Percentiles rank a stretch among this genome's conserved stretches.
Evolutionary conservation across 2,797 vertebrate species (phyloP).

Genomic region (Thaleichthys pacificus): DNA sequence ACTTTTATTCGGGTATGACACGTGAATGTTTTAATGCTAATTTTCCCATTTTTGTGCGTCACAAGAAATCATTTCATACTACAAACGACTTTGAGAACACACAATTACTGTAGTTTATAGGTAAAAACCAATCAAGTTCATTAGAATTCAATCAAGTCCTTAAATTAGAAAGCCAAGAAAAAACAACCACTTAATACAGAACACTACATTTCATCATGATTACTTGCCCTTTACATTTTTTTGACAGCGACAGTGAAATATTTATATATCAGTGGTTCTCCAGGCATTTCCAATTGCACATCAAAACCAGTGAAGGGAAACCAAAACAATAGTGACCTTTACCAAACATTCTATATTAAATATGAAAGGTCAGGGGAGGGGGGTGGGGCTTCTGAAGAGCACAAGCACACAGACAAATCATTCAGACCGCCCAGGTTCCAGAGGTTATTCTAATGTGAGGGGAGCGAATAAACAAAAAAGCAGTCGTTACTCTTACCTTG

Average conservation of each 20-base stretch:
- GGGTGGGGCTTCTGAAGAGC: slow-evolving; percentile 49
- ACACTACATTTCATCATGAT: slow-evolving; percentile 54
- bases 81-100: neutral
- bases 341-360: slow-evolving; percentile 77
- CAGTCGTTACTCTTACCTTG: neutral
- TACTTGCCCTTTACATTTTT: slow-evolving; percentile 68
- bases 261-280: slow-evolving; percentile 63
- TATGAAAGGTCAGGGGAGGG: slow-evolving; percentile 77
- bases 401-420: slow-evolving; percentile 54
- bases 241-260: slow-evolving; percentile 68
- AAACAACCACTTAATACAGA: slow-evolving; percentile 37
- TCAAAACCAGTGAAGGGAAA: slow-evolving; percentile 73
- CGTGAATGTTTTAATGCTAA: neutral
- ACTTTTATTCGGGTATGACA: too few species aligned
- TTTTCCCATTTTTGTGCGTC: neutral
- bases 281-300: slow-evolving; percentile 70
- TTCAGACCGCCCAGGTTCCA: slow-evolving; percentile 47
- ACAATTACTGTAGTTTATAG: slow-evolving; percentile 6
- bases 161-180: slow-evolving; percentile 38
- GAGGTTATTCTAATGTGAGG: slow-evolving; percentile 70
- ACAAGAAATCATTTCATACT: neutral
- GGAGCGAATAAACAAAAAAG: neutral
- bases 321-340: slow-evolving; percentile 82
- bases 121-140: slow-evolving; percentile 20
- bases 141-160: slow-evolving; percentile 23